Base-by-base conservation (phyloP, 1,140 invertebrate species). In the Drosophila elegans region DNA sequence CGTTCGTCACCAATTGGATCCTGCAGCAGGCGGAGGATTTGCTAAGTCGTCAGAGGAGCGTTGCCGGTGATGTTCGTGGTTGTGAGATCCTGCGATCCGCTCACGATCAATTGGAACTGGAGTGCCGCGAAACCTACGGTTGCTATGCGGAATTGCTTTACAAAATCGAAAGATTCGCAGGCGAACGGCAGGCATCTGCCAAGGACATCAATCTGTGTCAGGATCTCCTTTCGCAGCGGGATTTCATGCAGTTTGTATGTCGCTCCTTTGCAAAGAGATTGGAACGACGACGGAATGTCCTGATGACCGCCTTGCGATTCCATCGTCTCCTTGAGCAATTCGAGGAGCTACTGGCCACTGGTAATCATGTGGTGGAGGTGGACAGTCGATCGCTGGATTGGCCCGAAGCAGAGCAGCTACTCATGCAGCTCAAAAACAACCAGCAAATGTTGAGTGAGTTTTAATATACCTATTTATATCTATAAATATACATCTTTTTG, bases 231-330 rank as follows among this genome's bases (percentile, higher is more conserved):
- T 95, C 95, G 0, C 95, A 96, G 66, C 93, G 94, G 68, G 95
- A 96, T 78, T 96, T 96, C 83, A 97, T 97, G 96, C 95, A 97
- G 91, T 96, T 96, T 67, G 95, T 97, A 0, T 96, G 95, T 77
- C 94, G 96, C 53, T 96, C 95, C 80, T 97, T 96, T 83, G 96
- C 96, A 0, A 94, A 94, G 27, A 93, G 96, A n/a, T 90, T 97
- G 48, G 96, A 97, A 79, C 94, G 95, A 41, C 92, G 96, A 32
- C 92, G 96, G 62, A 96, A 96, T 78, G 93, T 96, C n/a, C 90
- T 97, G 5, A 96, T 97, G 44, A 96, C 96, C 3, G 96, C 96
- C 1, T 93, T 96, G 60, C 92, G 95, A 78, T 97, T 97, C 91
- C 96, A 96, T 89, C 94, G 96, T 34, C 93, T 97, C 27, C 95